Percentiles rank a stretch among this genome's conserved stretches.
phyloP scores from a whole-genome alignment of 2,888 invertebrate genomes.

The Saturnia pavonia region DNA sequence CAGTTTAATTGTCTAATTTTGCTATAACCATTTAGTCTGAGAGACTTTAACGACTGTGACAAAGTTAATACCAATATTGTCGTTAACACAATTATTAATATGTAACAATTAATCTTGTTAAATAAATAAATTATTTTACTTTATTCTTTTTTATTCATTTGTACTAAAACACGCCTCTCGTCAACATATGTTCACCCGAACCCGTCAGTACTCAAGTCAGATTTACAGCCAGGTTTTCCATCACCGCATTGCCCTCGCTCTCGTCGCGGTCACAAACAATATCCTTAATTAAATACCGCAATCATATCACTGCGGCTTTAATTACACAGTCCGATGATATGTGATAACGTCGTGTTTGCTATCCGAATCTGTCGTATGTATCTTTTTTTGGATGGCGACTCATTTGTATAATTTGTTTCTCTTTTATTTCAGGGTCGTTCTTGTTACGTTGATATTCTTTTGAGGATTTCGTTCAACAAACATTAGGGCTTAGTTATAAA shows the following conservation, averaged over 20 bases:
- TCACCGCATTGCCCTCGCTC: slow-evolving; percentile 50
- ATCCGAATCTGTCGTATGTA: slow-evolving; percentile 29
- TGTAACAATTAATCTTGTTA: too few species aligned
- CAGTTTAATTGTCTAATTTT: too few species aligned
- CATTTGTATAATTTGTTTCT: slow-evolving; percentile 16
- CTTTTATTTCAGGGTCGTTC: slow-evolving; percentile 11
- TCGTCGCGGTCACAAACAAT: slow-evolving; percentile 71
- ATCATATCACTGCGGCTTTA: slow-evolving; percentile 52
- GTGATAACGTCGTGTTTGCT: slow-evolving; percentile 43
- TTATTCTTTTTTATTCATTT: neutral
- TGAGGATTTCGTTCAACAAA: neutral
- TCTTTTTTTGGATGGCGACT: slow-evolving; percentile 22
- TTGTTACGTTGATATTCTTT: neutral
- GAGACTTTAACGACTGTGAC: too few species aligned
- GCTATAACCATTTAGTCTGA: too few species aligned
- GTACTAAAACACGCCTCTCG: slow-evolving; percentile 28
- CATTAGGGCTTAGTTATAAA: neutral
- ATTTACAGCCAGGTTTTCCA: slow-evolving; percentile 63
- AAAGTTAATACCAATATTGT: too few species aligned
- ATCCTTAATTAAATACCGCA: slow-evolving; percentile 70
- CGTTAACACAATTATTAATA: too few species aligned
- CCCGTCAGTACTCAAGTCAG: slow-evolving; percentile 43
- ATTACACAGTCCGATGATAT: slow-evolving; percentile 67
- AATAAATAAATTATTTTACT: neutral
- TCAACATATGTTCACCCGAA: slow-evolving; percentile 29